Conservation (phyloP, 1,140 invertebrate species). For the Liolophura sinensis region DNA sequence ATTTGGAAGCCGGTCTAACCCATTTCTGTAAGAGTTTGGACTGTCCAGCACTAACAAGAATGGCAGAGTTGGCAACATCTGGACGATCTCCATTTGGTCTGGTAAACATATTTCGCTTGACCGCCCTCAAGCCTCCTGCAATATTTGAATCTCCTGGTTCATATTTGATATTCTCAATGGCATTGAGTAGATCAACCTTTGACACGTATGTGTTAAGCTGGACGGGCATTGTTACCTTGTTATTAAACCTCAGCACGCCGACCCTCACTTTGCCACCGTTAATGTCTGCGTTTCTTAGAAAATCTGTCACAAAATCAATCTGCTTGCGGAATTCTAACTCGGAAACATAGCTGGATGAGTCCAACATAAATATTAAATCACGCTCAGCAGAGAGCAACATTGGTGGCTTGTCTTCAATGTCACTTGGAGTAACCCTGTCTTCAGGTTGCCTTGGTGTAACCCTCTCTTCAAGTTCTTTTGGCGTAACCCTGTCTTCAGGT, state of each 20-base stretch:
- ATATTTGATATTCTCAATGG: conserved; percentile 26
- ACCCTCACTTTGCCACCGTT: conserved; percentile 29
- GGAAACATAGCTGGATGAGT: conserved; percentile 38
- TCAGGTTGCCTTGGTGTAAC: too few relatives aligned
- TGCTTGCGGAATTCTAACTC: conserved; percentile 27
- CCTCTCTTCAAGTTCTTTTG: too few relatives aligned
- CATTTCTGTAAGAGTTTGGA: conserved; percentile 32
- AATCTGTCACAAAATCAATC: conserved; percentile 31
- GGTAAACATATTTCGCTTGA: conserved; percentile 31
- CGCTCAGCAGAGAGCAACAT: conserved; percentile 1
- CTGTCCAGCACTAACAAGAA: conserved; percentile 34
- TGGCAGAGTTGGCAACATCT: conserved; percentile 25
- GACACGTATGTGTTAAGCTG: conserved; percentile 21
- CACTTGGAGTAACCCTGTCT: too few relatives aligned
- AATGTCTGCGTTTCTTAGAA: conserved; percentile 22
- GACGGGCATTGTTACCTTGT: conserved; percentile 16
- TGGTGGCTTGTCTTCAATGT: too few relatives aligned
- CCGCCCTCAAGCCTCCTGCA: conserved; percentile 24
- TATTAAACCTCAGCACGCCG: conserved; percentile 29
- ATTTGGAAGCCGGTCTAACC: conserved; percentile 36
- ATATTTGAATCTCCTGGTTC: conserved; percentile 37
- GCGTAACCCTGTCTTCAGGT: too few relatives aligned
- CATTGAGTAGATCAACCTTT: conserved; percentile 18
- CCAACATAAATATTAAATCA: conserved; percentile 32
- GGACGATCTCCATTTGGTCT: conserved; percentile 26